Percentiles rank a stretch among this genome's conserved stretches.
Evolutionary conservation across 64 coral and sea anemone species (phyloP).

Genomic region (Stichodactyla helianthus): DNA sequence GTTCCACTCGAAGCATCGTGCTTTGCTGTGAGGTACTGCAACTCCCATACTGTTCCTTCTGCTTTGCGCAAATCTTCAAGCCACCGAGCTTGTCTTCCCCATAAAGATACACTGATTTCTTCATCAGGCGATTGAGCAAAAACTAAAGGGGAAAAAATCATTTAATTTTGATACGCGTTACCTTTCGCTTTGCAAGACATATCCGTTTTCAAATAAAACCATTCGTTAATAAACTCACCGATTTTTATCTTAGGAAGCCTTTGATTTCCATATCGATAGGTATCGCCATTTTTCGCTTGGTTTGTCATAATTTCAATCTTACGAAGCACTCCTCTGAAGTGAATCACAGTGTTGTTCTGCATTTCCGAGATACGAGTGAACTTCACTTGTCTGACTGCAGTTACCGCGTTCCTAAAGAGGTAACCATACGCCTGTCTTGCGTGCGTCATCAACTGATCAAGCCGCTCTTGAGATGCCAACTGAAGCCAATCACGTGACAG

Average conservation of each 20-base stretch:
- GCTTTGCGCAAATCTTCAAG: constrained; percentile 39
- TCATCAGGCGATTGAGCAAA: constrained; percentile 43
- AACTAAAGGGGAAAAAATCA: constrained; percentile 16
- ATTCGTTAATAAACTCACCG: constrained; percentile 19
- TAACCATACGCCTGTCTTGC: constrained; percentile 37
- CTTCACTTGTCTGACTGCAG: constrained; percentile 7
- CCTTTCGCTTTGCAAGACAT: neutral
- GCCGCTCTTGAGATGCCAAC: constrained; percentile 52
- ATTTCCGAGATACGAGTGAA: constrained; percentile 33
- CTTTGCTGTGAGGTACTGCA: constrained; percentile 64
- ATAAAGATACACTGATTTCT: constrained; percentile 58
- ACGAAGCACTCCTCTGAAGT: constrained; percentile 56
- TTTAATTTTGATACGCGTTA: neutral
- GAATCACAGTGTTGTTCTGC: constrained; percentile 47
- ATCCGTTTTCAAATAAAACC: neutral
- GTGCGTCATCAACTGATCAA: constrained; percentile 46
- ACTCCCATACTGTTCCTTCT: constrained; percentile 64
- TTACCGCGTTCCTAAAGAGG: constrained; percentile 18
- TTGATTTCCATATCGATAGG: constrained; percentile 39
- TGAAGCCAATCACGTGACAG: constrained; percentile 59
- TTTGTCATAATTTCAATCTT: constrained; percentile 14
- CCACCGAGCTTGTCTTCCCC: constrained; percentile 73
- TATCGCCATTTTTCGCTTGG: neutral
- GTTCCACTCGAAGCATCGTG: neutral
- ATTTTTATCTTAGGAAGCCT: constrained; percentile 47